phyloP scores from a whole-genome alignment of 2,888 invertebrate genomes.

The Meghimatium bilineatum region DNA sequence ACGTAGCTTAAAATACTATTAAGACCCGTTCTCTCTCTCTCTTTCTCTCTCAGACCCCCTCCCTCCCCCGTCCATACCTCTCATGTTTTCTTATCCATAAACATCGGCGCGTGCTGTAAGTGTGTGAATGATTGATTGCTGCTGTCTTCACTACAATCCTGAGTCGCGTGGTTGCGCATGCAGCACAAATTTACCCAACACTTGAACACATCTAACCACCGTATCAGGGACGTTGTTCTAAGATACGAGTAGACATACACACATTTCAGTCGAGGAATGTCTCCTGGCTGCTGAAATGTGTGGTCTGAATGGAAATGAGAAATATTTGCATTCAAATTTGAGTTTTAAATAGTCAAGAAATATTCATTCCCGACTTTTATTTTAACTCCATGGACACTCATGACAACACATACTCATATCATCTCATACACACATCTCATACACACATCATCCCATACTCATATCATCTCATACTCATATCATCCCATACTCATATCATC shows the following conservation, averaged over 20 bases:
- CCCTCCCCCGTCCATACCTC: too few species aligned
- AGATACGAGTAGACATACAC: not conserved
- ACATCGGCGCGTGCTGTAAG: constrained; percentile 24
- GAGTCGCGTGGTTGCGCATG: not conserved
- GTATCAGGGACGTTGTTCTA: not conserved
- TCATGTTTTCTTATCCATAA: not conserved
- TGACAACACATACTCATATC: too few species aligned
- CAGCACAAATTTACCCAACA: not conserved
- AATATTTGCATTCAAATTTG: not conserved
- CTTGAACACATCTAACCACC: not conserved
- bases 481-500: too few species aligned
- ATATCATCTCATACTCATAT: too few species aligned
- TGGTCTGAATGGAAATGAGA: not conserved
- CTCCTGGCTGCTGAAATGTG: not conserved
- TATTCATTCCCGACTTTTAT: too few species aligned
- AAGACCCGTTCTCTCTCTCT: not conserved
- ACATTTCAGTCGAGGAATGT: not conserved
- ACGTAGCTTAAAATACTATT: not conserved
- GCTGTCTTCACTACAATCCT: not conserved
- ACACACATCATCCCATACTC: too few species aligned
- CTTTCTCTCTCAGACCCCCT: too few species aligned
- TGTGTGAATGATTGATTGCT: constrained; percentile 28
- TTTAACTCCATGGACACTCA: too few species aligned
- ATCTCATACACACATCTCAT: too few species aligned
- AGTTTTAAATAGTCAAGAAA: not conserved